These are phyloP conservation scores for Pyrgus malvae DNA, from an alignment of 2,888 invertebrate species.

Conservation along the genomic window DNA sequence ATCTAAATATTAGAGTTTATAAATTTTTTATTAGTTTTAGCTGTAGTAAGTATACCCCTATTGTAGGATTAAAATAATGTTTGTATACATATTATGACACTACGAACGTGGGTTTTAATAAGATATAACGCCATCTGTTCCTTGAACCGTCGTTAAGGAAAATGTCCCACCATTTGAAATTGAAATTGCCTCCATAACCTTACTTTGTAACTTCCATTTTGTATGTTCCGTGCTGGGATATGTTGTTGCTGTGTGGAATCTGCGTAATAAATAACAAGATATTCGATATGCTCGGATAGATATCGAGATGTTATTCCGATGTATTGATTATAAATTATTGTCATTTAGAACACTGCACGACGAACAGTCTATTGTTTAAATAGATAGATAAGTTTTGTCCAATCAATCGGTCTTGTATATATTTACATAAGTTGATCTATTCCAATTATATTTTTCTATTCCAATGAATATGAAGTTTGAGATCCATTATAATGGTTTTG, in stretches of 20 bases:
- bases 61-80: too few relatives aligned
- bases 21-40: too few relatives aligned
- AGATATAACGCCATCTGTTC: slow-evolving; percentile 36
- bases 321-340: not conserved
- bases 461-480: too few relatives aligned
- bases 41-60: too few relatives aligned
- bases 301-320: not conserved
- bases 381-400: too few relatives aligned
- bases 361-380: not conserved
- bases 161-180: slow-evolving; percentile 40
- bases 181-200: slow-evolving; percentile 36
- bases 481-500: too few relatives aligned
- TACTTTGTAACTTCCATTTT: slow-evolving; percentile 18
- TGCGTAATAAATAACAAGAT: slow-evolving; percentile 7
- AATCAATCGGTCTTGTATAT: too few relatives aligned
- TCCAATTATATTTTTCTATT: too few relatives aligned
- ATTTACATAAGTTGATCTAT: too few relatives aligned
- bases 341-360: not conserved
- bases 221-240: slow-evolving; percentile 13
- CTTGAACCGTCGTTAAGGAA: slow-evolving; percentile 37
- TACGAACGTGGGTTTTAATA: slow-evolving; percentile 30
- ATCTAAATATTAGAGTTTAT: too few relatives aligned
- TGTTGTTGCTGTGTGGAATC: slow-evolving; percentile 7
- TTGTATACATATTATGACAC: slow-evolving; percentile 21
- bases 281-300: slow-evolving; percentile 6